phyloP scores from a whole-genome alignment of 2,888 invertebrate genomes.

The Perdita meconis region DNA sequence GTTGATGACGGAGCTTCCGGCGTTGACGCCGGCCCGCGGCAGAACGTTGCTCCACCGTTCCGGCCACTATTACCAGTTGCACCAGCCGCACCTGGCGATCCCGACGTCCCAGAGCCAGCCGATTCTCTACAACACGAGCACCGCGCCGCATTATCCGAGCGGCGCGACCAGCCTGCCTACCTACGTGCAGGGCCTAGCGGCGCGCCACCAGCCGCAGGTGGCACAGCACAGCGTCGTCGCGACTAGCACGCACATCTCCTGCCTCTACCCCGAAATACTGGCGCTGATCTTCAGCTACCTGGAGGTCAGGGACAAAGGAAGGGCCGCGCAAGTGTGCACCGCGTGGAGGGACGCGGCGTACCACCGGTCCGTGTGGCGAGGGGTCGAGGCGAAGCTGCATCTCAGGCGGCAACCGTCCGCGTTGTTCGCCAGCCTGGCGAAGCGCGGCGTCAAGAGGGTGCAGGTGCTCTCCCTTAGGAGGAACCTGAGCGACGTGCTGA shows the following conservation, averaged over 20 bases:
- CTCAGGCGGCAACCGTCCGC: conserved; percentile 92
- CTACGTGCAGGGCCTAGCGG: conserved; percentile 71
- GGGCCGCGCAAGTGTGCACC: conserved; percentile 95
- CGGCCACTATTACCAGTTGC: conserved; percentile 84
- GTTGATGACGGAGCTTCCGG: conserved; percentile 87
- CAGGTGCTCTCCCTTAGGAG: conserved; percentile 94
- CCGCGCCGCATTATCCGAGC: conserved; percentile 73
- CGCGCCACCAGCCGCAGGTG: conserved; percentile 57
- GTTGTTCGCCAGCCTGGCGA: conserved; percentile 93
- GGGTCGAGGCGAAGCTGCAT: conserved; percentile 96
- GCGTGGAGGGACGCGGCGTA: conserved; percentile 97
- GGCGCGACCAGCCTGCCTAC: conserved; percentile 77
- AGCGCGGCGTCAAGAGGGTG: conserved; percentile 94
- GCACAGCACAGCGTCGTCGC: conserved; percentile 47
- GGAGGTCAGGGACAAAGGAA: conserved; percentile 94
- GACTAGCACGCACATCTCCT: conserved; percentile 89
- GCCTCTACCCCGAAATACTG: conserved; percentile 96
- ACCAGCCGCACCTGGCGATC: conserved; percentile 83
- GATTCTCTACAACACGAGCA: conserved; percentile 65
- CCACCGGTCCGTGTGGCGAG: conserved; percentile 96
- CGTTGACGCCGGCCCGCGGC: conserved; percentile 85
- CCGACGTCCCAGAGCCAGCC: conserved; percentile 73
- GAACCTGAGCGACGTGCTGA: conserved; percentile 93
- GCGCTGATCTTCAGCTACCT: conserved; percentile 96
- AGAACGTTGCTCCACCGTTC: conserved; percentile 85